Base-by-base conservation (phyloP, 1,140 invertebrate species). In the Muscidifurax raptorellus region DNA sequence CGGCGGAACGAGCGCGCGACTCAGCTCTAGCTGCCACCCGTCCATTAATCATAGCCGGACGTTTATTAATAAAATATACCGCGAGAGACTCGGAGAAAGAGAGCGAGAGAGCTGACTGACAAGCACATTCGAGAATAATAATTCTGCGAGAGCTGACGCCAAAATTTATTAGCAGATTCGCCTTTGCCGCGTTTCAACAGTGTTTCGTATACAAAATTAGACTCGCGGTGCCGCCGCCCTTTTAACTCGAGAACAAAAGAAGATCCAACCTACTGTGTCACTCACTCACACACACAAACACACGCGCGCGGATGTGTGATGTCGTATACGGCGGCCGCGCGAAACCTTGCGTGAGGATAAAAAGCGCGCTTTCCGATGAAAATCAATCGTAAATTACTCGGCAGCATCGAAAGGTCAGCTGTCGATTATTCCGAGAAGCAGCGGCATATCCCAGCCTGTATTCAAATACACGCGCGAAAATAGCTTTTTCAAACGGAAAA, bases 61-160 rank as follows among this genome's bases (percentile, higher is more conserved):
- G 84, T 85, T 85, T 85, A 85, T 85, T 85, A 85, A 85, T 85
- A 85, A 85, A 85, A 77, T 85, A 59, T 76, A 81, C 59, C 77
- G 71, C 66, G 25, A 27, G 64, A 69, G 75, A 25, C 18, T 9
- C 40, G 22, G 76, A 64, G 76, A 47, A 30, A 44, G 75, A 77
- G 75, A 77, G 44, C 15, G 22, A 52, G 15, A 12, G 5, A 59
- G 44, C 44, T 47, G 22, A 59, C 52, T 59, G 52, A 59, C 52
- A 59, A 59, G 52, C 52, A n/a, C 18, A 59, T n/a, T 22, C 52
- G 52, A 59, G 66, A 69, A 69, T 64, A 32, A 64, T 64, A 59
- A 59, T 59, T 59, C 52, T 0, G 52, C 18, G 52, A 18, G 52
- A 59, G 5, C 9, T 36, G 44, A 47, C 52, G 52, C 22, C 44